Base-by-base conservation (phyloP, 2,888 invertebrate genomes). In the Lasioglossum calceatum region DNA sequence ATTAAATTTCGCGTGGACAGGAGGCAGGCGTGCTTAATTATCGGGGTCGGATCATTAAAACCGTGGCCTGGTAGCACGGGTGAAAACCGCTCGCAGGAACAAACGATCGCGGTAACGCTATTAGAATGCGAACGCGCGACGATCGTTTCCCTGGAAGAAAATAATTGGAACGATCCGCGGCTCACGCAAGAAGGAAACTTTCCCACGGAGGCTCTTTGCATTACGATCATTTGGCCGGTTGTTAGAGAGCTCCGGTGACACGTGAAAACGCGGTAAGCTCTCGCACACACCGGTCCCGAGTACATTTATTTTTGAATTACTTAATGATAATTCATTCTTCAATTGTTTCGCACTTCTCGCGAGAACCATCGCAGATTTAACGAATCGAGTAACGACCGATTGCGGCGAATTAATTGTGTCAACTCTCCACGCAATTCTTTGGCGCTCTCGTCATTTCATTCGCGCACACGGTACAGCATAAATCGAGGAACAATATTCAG, bases 111-210 rank as follows among this genome's bases (percentile, higher is more conserved):
- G 67, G 73, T 70, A 79, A 74, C 54, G 77, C 50, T 81, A 76
- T 76, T 23, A 67, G 71, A 77, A 78, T 58, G 70, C 67, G 70
- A 71, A 36, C 27, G 16, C 36, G 16, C 32, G 16, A 50, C 42
- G 76, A 73, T 82, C 85, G 76, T 79, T 81, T 67, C 36, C 44
- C 71, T 47, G 90, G 85, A 90, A 90, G 91, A 88, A 87, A 90
- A 90, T 90, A 90, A 90, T 90, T 90, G 90, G 91, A 76, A 86
- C n/a, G 81, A 83, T 89, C 42, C 71, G 10, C 78, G 70, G 67
- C 74, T 81, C 79, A 81, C 72, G 70, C 58, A 76, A 58, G 72
- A 44, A 32, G n/a, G n/a, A 36, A 61, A 87, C 77, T 32, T 54
- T n/a, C 19, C 5, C 42, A 8, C 58, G 36, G 71, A 12, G 58